Percentiles rank a stretch among this genome's conserved stretches.
Evolutionary conservation across 2,113 vertebrate genomes (phyloP).

Genomic region (Ptyas mucosa): DNA sequence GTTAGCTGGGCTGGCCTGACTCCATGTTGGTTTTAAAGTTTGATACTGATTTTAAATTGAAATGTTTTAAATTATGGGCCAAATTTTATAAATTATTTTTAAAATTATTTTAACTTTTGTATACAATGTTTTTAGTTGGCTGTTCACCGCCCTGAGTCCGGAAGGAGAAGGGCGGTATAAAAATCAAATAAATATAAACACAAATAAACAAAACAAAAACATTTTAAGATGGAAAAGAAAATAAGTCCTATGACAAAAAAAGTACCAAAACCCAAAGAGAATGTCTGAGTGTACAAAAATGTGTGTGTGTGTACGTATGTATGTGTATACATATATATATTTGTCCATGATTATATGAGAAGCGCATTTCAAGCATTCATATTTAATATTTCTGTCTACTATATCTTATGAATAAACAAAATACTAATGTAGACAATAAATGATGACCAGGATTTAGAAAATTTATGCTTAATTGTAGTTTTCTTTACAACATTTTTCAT

Average conservation of each 20-base stretch:
- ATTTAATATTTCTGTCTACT: not conserved
- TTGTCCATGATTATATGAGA: not conserved
- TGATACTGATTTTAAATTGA: no score
- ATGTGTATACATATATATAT: not conserved
- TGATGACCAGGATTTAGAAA: not conserved
- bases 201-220: no score
- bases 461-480: not conserved
- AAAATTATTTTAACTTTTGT: no score
- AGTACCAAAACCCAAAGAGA: not conserved
- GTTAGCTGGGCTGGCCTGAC: no score
- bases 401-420: not conserved
- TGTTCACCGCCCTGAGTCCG: no score
- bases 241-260: not conserved
- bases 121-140: no score
- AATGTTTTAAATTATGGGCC: no score
- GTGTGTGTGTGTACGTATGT: not conserved
- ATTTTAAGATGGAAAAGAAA: not conserved
- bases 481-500: not conserved
- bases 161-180: no score
- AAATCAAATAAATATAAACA: no score
- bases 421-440: not conserved
- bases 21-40: no score
- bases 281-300: not conserved
- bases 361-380: not conserved
- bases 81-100: no score